Conservation (phyloP, 2,113 vertebrate species). For the Phaetusa simplex region DNA sequence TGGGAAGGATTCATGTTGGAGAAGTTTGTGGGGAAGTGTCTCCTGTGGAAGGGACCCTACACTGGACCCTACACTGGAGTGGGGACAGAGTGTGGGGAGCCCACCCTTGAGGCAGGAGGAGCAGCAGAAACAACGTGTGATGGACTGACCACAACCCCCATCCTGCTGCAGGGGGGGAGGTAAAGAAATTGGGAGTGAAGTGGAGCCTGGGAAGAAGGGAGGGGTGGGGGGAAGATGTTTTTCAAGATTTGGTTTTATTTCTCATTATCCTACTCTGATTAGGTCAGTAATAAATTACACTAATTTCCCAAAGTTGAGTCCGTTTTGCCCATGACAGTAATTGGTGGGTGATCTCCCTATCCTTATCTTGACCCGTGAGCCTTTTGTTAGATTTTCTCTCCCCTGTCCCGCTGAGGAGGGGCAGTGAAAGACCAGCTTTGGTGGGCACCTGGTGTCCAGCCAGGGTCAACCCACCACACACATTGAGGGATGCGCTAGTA, state of each 20-base stretch:
- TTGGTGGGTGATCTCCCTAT: background rate
- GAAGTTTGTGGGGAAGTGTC: background rate
- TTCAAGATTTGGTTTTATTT: background rate
- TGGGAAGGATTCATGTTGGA: background rate
- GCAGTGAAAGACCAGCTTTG: background rate
- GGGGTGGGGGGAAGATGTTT: background rate
- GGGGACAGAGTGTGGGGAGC: background rate
- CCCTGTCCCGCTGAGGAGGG: background rate
- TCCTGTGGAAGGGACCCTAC: background rate
- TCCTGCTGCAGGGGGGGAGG: background rate
- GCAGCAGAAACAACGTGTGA: background rate
- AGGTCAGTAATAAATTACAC: background rate
- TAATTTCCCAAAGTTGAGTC: background rate
- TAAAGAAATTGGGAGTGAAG: background rate
- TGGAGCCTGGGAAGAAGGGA: background rate
- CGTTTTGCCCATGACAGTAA: background rate
- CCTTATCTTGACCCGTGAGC: background rate
- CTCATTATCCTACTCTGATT: background rate
- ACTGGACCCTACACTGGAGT: no score
- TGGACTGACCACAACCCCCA: background rate
- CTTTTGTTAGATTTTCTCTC: background rate
- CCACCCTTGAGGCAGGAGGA: background rate
- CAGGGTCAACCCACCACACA: background rate
- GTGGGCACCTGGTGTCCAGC: background rate
- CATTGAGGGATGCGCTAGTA: background rate